Evolutionary conservation across 2,888 invertebrate species (phyloP), one percentile per base, ranked within the genome.

Genomic region (Beris morrisii): DNA sequence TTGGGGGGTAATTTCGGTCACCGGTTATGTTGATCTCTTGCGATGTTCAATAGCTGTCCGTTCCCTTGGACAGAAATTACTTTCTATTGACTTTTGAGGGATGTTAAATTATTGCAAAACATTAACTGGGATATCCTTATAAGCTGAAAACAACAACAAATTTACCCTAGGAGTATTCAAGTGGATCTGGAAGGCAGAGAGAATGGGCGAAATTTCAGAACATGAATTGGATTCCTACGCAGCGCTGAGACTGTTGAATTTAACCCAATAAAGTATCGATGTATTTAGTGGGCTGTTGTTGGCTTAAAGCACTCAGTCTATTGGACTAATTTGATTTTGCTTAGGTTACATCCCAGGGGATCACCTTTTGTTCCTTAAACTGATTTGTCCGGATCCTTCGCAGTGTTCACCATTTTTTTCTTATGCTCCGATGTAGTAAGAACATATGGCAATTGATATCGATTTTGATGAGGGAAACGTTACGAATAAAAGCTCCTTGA

Each of bases 311-410:
- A 61, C 61, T 61, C 61, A 61, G 61, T 61, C 61, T 50, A 61
- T 61, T 61, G 61, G 43, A 61, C 61, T 61, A 61, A 61, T 61
- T 61, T 52, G 61, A 61, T 61, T 61, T 61, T 61, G 61, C 50
- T 61, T 50, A 50, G 61, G 61, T 61, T 52, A 61, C 61, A 61
- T 61, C 61, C 61, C 61, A 52, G 61, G 61, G 61, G 61, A 61
- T 61, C 61, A 52, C 64, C 64, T 64, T 63, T 64, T 55, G 64
- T 54, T 53, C 64, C 55, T 64, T 44, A 54, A 64, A 61, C 61
- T 61, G 61, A 61, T 61, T 61, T 52, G 15, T 13, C 30, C 45
- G 6, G n/a, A 28, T 64, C 54, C 43, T 13, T 53, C 43, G 38
- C 52, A n/a, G 13, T 63, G 11, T 30, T 50, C 38, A 22, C 7